Conservation (phyloP, 1,140 invertebrate genomes). For the Chelonus insularis region DNA sequence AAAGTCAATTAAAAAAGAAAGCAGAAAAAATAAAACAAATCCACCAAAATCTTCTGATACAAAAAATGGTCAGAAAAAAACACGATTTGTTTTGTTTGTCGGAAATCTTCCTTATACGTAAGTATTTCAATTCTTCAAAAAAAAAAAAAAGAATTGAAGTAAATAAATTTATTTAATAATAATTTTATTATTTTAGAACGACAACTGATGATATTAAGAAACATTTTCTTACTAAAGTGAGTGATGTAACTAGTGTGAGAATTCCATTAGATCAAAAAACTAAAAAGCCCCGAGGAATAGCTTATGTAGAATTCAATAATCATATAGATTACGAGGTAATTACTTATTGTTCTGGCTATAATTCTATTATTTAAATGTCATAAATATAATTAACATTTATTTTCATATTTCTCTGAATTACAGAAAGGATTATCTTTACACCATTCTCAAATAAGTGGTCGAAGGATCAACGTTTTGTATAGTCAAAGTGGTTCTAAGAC, state of each 20-base stretch:
- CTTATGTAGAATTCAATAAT: constrained; percentile 55
- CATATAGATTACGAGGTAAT: constrained; percentile 56
- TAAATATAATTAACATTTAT: constrained; percentile 12
- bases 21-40: constrained; percentile 51
- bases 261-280: constrained; percentile 49
- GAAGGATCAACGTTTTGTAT: constrained; percentile 57
- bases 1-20: constrained; percentile 54
- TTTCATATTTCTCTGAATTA: constrained; percentile 36
- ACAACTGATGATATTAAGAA: constrained; percentile 53
- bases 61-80: constrained; percentile 58
- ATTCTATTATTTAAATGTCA: constrained; percentile 13
- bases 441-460: constrained; percentile 51
- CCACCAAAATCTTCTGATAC: constrained; percentile 52
- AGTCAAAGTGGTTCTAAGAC: constrained; percentile 50
- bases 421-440: constrained; percentile 60
- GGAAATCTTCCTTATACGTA: constrained; percentile 57
- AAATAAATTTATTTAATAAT: background rate
- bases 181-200: constrained; percentile 38
- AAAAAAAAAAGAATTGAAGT: background rate
- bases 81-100: constrained; percentile 61
- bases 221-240: constrained; percentile 57
- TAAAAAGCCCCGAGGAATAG: constrained; percentile 54
- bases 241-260: constrained; percentile 49
- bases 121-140: constrained; percentile 24
- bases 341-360: too few relatives aligned